These are phyloP conservation scores for Drosophila virilis DNA, from an alignment of 1,140 invertebrate genomes.

Conservation along the genomic window DNA sequence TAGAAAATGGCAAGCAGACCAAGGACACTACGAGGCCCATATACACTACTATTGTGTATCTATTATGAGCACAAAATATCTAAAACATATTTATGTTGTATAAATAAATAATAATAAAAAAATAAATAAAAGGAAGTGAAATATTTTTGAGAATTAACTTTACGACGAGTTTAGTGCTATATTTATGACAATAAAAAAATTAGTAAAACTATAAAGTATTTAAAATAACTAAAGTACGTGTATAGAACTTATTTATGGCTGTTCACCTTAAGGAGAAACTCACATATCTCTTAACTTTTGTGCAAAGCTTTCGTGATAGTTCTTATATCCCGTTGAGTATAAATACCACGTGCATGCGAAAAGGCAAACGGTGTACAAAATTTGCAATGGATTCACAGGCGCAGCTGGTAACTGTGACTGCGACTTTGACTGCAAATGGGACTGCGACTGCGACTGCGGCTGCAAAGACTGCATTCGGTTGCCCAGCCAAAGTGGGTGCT, in stretches of 20 bases:
- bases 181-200: too few relatives aligned
- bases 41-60: background rate
- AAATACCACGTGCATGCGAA: background rate
- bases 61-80: background rate
- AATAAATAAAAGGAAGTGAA: too few relatives aligned
- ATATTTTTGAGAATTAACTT: too few relatives aligned
- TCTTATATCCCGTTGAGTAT: background rate
- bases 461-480: constrained; percentile 7
- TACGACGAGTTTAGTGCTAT: too few relatives aligned
- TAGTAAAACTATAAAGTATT: too few relatives aligned
- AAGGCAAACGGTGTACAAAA: constrained; percentile 18
- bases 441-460: background rate
- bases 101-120: too few relatives aligned
- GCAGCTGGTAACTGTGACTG: constrained; percentile 32
- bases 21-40: background rate
- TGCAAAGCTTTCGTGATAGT: background rate
- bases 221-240: too few relatives aligned
- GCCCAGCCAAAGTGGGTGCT: constrained; percentile 7
- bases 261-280: too few relatives aligned
- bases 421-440: constrained; percentile 7
- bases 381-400: constrained; percentile 29
- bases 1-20: constrained; percentile 17
- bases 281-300: too few relatives aligned
- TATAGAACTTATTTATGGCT: too few relatives aligned
- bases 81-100: too few relatives aligned